Conservation (phyloP, 35 echinoderm and acorn worm genomes). For the Heliocidaris tuberculata region DNA sequence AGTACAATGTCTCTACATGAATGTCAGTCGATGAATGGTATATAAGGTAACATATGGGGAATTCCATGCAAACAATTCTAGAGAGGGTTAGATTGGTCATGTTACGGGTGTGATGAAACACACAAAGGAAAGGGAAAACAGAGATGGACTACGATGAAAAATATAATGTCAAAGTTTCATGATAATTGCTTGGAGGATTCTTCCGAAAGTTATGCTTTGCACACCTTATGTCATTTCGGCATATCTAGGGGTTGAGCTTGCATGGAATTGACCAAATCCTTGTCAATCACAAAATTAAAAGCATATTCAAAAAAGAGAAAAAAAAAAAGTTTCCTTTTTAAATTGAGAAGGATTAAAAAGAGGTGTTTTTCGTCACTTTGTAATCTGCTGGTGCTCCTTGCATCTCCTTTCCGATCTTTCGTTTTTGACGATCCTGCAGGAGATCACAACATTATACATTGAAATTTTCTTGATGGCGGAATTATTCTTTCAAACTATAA, state of each 20-base stretch:
- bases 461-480: not conserved
- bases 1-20: not conserved
- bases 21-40: not conserved
- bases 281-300: not conserved
- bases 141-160: not conserved
- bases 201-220: not conserved
- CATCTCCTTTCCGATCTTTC: slow-evolving; percentile 23
- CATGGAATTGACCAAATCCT: slow-evolving; percentile 17
- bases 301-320: not conserved
- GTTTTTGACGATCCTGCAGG: not conserved
- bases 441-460: not conserved
- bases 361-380: slow-evolving; percentile 3
- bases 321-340: not conserved
- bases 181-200: not conserved
- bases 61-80: slow-evolving; percentile 37
- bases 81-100: slow-evolving; percentile 16
- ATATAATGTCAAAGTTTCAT: not conserved
- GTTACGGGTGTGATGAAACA: not conserved
- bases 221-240: not conserved
- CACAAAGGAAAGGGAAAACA: not conserved
- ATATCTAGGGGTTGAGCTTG: slow-evolving; percentile 18
- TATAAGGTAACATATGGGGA: slow-evolving; percentile 16
- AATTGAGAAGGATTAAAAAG: not conserved
- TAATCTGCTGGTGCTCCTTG: slow-evolving; percentile 24
- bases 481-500: not conserved